Base-by-base conservation (phyloP, 2,797 vertebrate species). In the Parotocinclus haroldoi region DNA sequence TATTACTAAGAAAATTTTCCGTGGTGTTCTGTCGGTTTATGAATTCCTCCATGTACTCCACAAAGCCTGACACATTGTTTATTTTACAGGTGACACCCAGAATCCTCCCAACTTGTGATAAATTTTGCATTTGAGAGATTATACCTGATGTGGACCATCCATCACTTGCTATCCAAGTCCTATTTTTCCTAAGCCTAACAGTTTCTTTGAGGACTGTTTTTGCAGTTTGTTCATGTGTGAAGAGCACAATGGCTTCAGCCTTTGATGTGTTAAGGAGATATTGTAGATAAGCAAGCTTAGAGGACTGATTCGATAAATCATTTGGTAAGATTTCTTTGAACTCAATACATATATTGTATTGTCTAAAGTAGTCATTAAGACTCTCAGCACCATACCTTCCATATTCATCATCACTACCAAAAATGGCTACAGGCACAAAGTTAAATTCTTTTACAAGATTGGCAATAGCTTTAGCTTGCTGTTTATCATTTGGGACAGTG, bases 341-440 rank as follows among this genome's bases (percentile, higher is more conserved):
- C 37, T 92, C 89, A 69, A 93, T 89, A 75, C 92, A 95, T 61
- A 93, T 87, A 0, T 91, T 88, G 16, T 82, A 84, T 0, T 66
- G 69, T 57, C 81, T 74, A 0, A 88, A 87, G 50, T 92, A 86
- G 3, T 85, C 54, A 7, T 83, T 75, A 76, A 94, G 93, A 27
- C 78, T 82, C 1, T 92, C 82, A n/a, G 93, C 76, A 38, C 91
- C 92, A 0, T 91, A 83, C 0, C 79, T 78, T 12, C 93, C 92
- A 0, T 94, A 94, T 75, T 93, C 92, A 70, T 92, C 92, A 4
- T 95, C 92, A 0, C 87, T 91, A 66, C 80, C 87, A 44, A 96
- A 81, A 14, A 93, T 72, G 52, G 92, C 93, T 11, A 94, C 87
- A 91, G 92, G 96, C 16, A 88, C 92, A 93, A 91, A 93, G 9